Conservation (phyloP, 2,888 invertebrate genomes). For the Clitarchus hookeri region DNA sequence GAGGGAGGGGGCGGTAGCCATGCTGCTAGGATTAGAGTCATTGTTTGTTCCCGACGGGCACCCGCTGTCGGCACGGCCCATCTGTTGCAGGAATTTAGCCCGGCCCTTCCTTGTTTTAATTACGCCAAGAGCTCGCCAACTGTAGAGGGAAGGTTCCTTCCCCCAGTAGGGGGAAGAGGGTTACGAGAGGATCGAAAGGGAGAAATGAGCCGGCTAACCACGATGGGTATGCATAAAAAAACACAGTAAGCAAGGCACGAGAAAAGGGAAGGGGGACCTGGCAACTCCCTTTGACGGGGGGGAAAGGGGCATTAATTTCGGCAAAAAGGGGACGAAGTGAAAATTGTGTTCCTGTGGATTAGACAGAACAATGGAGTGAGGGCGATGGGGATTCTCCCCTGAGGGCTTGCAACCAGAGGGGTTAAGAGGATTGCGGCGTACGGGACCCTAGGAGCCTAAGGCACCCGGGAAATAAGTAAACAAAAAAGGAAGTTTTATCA, state of each 20-base stretch:
- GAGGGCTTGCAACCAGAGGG: background rate
- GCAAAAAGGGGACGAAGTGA: slow-evolving; percentile 2
- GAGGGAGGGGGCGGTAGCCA: background rate
- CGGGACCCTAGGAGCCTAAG: background rate
- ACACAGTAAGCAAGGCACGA: background rate
- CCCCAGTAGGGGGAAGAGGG: background rate
- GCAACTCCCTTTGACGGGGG: background rate
- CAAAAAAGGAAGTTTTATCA: slow-evolving; percentile 4
- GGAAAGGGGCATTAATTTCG: background rate
- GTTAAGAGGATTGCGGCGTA: background rate
- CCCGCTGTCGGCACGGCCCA: background rate
- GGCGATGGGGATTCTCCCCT: background rate
- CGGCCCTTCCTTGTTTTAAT: background rate
- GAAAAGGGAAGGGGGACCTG: background rate
- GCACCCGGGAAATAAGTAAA: background rate
- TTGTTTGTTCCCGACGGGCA: slow-evolving; percentile 1
- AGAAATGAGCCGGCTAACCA: slow-evolving; percentile 14
- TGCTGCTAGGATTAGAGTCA: slow-evolving; percentile 2
- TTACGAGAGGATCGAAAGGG: background rate
- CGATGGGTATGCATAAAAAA: background rate
- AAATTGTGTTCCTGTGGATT: slow-evolving; percentile 14
- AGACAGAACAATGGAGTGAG: background rate
- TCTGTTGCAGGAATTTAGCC: background rate
- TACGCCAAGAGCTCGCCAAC: slow-evolving; percentile 6
- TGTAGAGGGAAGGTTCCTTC: background rate